These are phyloP conservation scores for Calycopis cecrops DNA, from an alignment of 1,140 invertebrate species.

Conservation along the genomic window DNA sequence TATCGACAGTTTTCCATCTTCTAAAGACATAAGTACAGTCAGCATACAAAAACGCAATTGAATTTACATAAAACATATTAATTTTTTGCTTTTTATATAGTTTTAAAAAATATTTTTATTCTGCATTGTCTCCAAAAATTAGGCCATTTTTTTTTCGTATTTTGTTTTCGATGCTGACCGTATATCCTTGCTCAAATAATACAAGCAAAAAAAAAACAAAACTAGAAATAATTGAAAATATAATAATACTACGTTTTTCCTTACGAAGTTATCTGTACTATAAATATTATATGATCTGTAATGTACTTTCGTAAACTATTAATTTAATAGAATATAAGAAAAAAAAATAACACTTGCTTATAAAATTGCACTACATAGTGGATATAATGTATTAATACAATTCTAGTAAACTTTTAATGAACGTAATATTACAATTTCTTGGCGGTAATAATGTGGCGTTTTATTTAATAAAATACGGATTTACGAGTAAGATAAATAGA, in stretches of 20 bases:
- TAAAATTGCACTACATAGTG: constrained; percentile 58
- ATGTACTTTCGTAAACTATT: constrained; percentile 44
- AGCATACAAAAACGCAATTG: too few relatives aligned
- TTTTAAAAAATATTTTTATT: too few relatives aligned
- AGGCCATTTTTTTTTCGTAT: too few relatives aligned
- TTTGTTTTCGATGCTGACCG: too few relatives aligned
- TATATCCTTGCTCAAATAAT: constrained; percentile 13
- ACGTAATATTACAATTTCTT: too few relatives aligned
- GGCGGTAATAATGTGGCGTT: too few relatives aligned
- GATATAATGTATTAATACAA: constrained; percentile 31
- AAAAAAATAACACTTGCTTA: constrained; percentile 60
- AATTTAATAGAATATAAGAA: constrained; percentile 61
- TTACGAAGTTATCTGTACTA: constrained; percentile 16
- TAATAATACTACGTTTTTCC: constrained; percentile 28
- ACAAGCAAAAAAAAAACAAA: constrained; percentile 26
- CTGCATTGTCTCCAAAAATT: too few relatives aligned
- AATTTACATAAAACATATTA: too few relatives aligned
- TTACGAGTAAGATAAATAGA: too few relatives aligned
- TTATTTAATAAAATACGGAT: too few relatives aligned
- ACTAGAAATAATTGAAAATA: constrained; percentile 26
- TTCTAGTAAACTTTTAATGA: neutral
- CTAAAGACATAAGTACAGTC: neutral
- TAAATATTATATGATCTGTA: constrained; percentile 27
- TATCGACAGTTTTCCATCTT: constrained; percentile 28
- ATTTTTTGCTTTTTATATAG: too few relatives aligned